Base-by-base conservation (phyloP, 1,140 invertebrate genomes). In the Drosophila nasuta region DNA sequence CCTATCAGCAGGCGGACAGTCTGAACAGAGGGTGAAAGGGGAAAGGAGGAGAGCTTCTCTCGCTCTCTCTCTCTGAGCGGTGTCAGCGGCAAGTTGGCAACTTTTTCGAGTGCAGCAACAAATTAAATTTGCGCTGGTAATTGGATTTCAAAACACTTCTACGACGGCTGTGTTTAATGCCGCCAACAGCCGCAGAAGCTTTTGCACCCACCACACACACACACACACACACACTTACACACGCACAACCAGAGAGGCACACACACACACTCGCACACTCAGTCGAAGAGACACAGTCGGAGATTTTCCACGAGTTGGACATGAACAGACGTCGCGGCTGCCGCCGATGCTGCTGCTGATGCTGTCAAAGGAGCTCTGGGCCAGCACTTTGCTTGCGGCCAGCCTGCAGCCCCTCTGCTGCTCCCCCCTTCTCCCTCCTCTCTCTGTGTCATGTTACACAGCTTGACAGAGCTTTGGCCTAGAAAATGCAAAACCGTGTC, bases 81-180 rank as follows among this genome's bases (percentile, higher is more conserved):
- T 10, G 49, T 17, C 70, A 74, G 79, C 78, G 75, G 66, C 73
- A 78, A 80, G 83, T 88, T 87, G 78, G 66, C 69, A 90, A 89
- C 85, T 89, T 89, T 85, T 89, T 89, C 85, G 85, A 89, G 85
- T 89, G 85, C 85, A 90, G 85, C 85, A 89, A 89, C 85, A 89
- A 89, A 89, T 89, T 89, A 89, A 89, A 89, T 89, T 89, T 89
- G 85, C 81, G 81, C 81, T 89, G 78, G 85, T 89, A 89, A 89
- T 89, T 89, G 85, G 85, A 89, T 89, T 89, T 89, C 78, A 89
- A 89, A 88, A 89, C 81, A 89, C 85, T 89, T 89, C 85, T 77
- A 70, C 81, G 71, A 75, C 71, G 83, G 85, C 81, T 83, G 86
- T 85, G 77, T 89, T 89, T 89, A 89, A 89, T 89, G 81, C 85